phyloP scores from a whole-genome alignment of 64 coral and sea anemone genomes.

The Pachyseris speciosa region DNA sequence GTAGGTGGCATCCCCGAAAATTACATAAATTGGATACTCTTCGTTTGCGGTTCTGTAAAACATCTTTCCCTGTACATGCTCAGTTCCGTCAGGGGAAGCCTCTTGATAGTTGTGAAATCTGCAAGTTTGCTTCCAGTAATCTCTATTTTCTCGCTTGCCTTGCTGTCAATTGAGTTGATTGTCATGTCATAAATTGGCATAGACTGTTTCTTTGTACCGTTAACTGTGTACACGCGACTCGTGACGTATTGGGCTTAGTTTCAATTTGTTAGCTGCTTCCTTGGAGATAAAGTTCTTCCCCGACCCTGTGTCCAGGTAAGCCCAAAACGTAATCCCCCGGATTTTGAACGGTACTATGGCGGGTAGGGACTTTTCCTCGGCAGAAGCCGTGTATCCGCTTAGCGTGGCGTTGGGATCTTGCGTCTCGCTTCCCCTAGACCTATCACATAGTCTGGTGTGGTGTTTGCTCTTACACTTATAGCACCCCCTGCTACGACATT shows the following conservation, averaged over 20 bases:
- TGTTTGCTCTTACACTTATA: conserved; percentile 62
- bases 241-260: conserved; percentile 19
- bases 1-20: neutral
- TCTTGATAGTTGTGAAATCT: conserved; percentile 49
- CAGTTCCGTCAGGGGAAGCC: conserved; percentile 41
- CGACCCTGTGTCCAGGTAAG: conserved; percentile 58
- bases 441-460: conserved; percentile 38
- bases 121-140: conserved; percentile 57
- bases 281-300: conserved; percentile 68
- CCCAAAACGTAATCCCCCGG: conserved; percentile 21
- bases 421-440: conserved; percentile 1
- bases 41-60: conserved; percentile 35
- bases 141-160: conserved; percentile 28
- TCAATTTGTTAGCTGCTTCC: conserved; percentile 30
- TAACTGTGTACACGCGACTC: conserved; percentile 52
- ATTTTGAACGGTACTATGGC: conserved; percentile 49
- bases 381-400: conserved; percentile 39
- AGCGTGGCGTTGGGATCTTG: conserved; percentile 17
- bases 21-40: conserved; percentile 58
- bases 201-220: conserved; percentile 47
- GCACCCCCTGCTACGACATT: conserved; percentile 48
- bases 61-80: conserved; percentile 21
- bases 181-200: conserved; percentile 54
- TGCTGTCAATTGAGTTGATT: conserved; percentile 54
- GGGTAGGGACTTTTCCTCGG: conserved; percentile 37